These are phyloP conservation scores for Typhlomys cinereus DNA, from an alignment of 2,113 vertebrate species.

Conservation along the genomic window DNA sequence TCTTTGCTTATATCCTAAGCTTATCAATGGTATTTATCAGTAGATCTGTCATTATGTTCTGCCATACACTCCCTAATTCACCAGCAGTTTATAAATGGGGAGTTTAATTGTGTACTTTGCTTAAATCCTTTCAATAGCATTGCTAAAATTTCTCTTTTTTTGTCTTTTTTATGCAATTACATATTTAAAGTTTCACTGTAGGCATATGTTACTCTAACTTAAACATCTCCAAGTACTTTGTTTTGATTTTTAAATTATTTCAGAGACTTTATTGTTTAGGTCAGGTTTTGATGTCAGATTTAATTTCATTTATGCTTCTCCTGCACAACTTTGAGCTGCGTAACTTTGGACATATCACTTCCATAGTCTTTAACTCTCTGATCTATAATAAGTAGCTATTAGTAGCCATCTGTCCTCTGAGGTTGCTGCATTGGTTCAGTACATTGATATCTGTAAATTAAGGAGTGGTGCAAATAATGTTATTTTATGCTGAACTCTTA, in stretches of 20 bases:
- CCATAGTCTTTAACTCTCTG: neutral
- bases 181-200: constrained; percentile 36
- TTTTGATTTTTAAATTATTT: constrained; percentile 34
- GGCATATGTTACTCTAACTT: neutral
- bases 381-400: neutral
- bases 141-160: too few relatives aligned
- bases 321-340: neutral
- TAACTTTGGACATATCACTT: neutral
- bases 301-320: neutral
- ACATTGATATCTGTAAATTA: neutral
- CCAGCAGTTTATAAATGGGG: neutral
- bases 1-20: constrained; percentile 12
- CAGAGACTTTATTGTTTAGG: neutral
- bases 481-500: neutral
- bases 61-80: neutral
- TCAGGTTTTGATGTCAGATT: neutral
- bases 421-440: neutral
- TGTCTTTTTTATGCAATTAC: constrained; percentile 40
- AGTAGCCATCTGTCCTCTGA: neutral
- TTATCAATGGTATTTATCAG: neutral
- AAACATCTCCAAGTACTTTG: neutral
- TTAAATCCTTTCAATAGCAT: neutral
- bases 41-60: neutral
- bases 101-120: neutral
- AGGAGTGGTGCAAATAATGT: neutral